Base-by-base conservation (phyloP, 2,888 invertebrate species). In the Scaptomyza parva region DNA sequence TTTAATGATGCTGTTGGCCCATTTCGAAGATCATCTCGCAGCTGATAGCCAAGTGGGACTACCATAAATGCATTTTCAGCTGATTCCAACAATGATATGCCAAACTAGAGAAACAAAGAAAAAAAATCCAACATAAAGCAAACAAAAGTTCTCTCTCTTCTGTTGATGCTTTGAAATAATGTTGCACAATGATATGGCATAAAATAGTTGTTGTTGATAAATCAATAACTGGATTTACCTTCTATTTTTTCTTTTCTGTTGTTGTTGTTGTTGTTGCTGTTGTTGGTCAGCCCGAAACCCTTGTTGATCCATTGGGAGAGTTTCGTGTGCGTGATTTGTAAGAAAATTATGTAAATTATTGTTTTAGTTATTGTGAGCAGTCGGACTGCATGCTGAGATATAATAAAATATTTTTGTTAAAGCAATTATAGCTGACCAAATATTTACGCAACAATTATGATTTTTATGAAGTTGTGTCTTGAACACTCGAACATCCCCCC, bases 391-490 rank as follows among this genome's bases (percentile, higher is more conserved):
- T 69, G 60, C 58, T 43, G 54, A 47, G 60, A 57, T 44, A 67
- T 61, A 73, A 66, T 74, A 62, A 45, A 71, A 64, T 73, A 70
- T 79, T 79, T 83, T 72, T 82, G 76, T 76, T 86, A 68, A 69
- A 80, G 84, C 78, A 84, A 86, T 88, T 88, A 84, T 67, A 76
- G 65, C 76, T 88, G 80, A 78, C 84, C 86, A 88, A 85, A 85
- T 88, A 83, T 88, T 80, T 80, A 84, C 86, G 84, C 67, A 84
- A 84, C 83, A 84, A 87, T 88, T 80, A 86, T 86, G 78, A 86
- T 83, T 77, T 78, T 62, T 70, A 85, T 79, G 75, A 30, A 44
- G 26, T 4, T 12, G 17, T 28, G 45, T 28, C 50, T 55, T 5
- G 11, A 30, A 20, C 12, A 45, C 50, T 55, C 7, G 11, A 30